phyloP scores from a whole-genome alignment of 2,797 vertebrate genomes.

The Liparis tanakae region DNA sequence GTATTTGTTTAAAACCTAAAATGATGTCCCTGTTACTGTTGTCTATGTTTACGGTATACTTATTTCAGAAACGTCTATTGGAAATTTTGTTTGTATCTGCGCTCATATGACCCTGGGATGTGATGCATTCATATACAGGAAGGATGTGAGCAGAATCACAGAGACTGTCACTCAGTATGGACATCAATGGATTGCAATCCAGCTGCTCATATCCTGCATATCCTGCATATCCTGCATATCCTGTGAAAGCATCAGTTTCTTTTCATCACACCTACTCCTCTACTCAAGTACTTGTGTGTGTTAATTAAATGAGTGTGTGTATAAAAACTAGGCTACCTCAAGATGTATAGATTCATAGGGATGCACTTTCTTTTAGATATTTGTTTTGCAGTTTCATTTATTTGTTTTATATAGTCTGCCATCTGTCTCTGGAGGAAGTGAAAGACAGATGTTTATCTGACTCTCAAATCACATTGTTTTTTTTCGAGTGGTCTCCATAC shows the following conservation, averaged over 20 bases:
- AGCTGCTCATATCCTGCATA: not conserved
- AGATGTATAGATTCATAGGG: not conserved
- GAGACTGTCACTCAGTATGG: not conserved
- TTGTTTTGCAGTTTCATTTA: slow-evolving; percentile 2
- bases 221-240: not conserved
- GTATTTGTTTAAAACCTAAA: not conserved
- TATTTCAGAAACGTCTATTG: not conserved
- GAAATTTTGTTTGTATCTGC: not conserved
- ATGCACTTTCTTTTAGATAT: not conserved
- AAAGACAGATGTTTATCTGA: slow-evolving; percentile 15
- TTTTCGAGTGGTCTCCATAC: not conserved
- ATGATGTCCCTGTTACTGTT: not conserved
- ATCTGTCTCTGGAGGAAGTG: slow-evolving; percentile 30
- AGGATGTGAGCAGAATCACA: slow-evolving; percentile 1
- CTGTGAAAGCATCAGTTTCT: not conserved
- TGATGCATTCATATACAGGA: slow-evolving; percentile 2
- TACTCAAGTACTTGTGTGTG: not conserved
- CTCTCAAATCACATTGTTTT: slow-evolving; percentile 20
- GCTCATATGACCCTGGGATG: not conserved
- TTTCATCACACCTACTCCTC: not conserved
- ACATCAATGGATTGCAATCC: not conserved
- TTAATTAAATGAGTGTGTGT: slow-evolving; percentile 1
- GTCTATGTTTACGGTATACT: not conserved
- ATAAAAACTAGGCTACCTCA: slow-evolving; percentile 4
- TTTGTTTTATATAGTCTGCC: slow-evolving; percentile 12